Evolutionary conservation across 2,888 invertebrate genomes (phyloP).

Genomic region (Apocheima hispidaria): DNA sequence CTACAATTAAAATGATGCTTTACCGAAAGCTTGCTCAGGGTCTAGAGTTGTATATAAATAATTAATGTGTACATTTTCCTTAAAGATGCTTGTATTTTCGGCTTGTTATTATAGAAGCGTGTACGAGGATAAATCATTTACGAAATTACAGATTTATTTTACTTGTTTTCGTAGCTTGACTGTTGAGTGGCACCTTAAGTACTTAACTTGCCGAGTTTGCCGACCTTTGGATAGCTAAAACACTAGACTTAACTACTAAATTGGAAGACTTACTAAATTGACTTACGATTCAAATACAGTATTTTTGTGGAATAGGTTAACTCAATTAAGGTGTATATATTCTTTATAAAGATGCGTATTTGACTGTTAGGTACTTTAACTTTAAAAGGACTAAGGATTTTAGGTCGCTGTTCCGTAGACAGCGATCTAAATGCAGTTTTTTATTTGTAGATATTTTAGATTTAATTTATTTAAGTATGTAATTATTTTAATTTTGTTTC

Average conservation of each 20-base stretch:
- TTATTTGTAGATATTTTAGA: too few species aligned
- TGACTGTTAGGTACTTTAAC: not conserved
- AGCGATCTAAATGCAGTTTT: too few species aligned
- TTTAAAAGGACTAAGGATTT: too few species aligned
- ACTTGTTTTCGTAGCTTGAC: not conserved
- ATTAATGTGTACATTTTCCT: not conserved
- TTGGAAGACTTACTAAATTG: slow-evolving; percentile 1
- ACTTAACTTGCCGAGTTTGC: slow-evolving; percentile 4
- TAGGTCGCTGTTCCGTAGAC: too few species aligned
- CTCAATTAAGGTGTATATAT: not conserved
- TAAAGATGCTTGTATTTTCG: too few species aligned
- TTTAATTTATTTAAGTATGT: too few species aligned
- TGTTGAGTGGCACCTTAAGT: not conserved
- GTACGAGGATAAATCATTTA: not conserved
- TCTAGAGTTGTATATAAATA: not conserved
- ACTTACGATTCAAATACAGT: not conserved
- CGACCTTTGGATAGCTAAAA: slow-evolving; percentile 2
- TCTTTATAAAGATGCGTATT: not conserved
- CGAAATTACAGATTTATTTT: not conserved
- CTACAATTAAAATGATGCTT: not conserved
- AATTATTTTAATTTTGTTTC: too few species aligned
- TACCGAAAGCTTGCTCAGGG: not conserved
- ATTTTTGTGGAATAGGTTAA: not conserved
- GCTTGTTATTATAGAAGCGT: not conserved
- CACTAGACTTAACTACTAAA: too few species aligned